phyloP scores from a whole-genome alignment of 1,140 invertebrate species.

The Drosophila trapezifrons region DNA sequence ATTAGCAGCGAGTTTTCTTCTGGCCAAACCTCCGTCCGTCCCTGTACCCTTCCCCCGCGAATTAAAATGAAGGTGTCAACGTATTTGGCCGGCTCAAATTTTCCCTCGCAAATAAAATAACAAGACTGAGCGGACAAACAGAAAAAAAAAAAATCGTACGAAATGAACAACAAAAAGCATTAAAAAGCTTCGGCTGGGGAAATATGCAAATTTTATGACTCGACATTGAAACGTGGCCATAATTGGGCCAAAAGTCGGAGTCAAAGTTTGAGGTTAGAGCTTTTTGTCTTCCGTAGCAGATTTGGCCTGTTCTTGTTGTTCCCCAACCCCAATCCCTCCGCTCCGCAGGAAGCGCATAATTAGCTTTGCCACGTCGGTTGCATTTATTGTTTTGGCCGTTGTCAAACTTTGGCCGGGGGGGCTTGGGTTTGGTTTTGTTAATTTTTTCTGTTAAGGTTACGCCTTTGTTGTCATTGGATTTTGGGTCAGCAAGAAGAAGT shows the following conservation, averaged over 20 bases:
- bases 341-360: slow-evolving; percentile 37
- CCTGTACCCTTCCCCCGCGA: background rate
- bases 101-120: slow-evolving; percentile 31
- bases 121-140: slow-evolving; percentile 7
- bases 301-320: slow-evolving; percentile 30
- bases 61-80: slow-evolving; percentile 73
- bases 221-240: slow-evolving; percentile 69
- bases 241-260: slow-evolving; percentile 69
- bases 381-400: slow-evolving; percentile 37
- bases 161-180: slow-evolving; percentile 48
- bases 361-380: slow-evolving; percentile 49
- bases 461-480: slow-evolving; percentile 36
- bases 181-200: slow-evolving; percentile 45
- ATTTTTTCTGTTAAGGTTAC: slow-evolving; percentile 30
- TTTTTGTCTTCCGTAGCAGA: slow-evolving; percentile 38
- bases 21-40: slow-evolving; percentile 14
- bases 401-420: slow-evolving; percentile 25
- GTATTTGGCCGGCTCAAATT: slow-evolving; percentile 61
- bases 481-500: slow-evolving; percentile 23
- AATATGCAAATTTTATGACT: slow-evolving; percentile 73
- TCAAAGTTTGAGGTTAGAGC: slow-evolving; percentile 53
- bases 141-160: background rate
- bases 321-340: background rate
- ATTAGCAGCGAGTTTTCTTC: slow-evolving; percentile 63
- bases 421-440: slow-evolving; percentile 10